phyloP scores from a whole-genome alignment of 2,113 vertebrate genomes.

The Tenrec ecaudatus region DNA sequence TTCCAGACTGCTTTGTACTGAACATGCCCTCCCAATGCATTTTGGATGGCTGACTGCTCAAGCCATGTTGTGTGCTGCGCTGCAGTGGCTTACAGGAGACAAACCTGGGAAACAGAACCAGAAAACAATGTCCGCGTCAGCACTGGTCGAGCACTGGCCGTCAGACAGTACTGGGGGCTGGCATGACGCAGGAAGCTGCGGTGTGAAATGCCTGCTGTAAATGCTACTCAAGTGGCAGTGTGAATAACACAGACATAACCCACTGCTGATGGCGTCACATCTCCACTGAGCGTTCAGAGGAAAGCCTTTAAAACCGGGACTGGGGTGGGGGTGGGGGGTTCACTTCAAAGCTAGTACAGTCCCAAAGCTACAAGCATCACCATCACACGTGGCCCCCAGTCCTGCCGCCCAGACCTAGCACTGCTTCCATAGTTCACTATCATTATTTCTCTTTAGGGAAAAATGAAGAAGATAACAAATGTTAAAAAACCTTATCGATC shows the following conservation, averaged over 20 bases:
- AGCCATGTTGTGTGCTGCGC: background rate
- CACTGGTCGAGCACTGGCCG: slow-evolving; percentile 26
- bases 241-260: background rate
- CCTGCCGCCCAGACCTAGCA: background rate
- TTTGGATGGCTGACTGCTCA: slow-evolving; percentile 20
- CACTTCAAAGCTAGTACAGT: background rate
- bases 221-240: background rate
- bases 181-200: background rate
- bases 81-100: background rate
- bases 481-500: slow-evolving; percentile 15
- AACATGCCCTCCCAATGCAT: background rate
- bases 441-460: slow-evolving; percentile 23
- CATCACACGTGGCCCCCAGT: slow-evolving; percentile 20
- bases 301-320: slow-evolving; percentile 22
- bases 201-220: background rate
- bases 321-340: too few relatives aligned
- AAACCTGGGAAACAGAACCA: slow-evolving; percentile 8
- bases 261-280: slow-evolving; percentile 29
- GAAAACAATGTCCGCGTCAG: background rate
- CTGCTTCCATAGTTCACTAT: background rate
- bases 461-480: slow-evolving; percentile 29
- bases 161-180: background rate
- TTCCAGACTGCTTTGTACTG: background rate
- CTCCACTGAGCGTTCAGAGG: slow-evolving; percentile 6
- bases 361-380: background rate